phyloP scores from a whole-genome alignment of 1,140 invertebrate species.

The Drosophila nigrodunni region DNA sequence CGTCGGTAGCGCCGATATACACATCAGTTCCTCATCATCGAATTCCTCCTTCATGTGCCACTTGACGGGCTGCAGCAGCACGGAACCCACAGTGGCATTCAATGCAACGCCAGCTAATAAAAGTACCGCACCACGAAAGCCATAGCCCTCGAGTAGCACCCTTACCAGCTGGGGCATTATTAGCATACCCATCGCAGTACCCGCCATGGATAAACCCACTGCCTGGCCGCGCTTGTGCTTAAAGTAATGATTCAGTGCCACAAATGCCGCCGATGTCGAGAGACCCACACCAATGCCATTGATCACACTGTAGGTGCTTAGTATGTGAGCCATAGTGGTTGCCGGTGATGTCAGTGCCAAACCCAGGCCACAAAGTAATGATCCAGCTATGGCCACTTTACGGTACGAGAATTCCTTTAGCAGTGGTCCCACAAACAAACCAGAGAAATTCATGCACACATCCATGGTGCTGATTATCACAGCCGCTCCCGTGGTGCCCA shows the following conservation, averaged over 20 bases:
- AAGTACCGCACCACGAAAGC: conserved; percentile 88
- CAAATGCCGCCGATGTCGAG: conserved; percentile 89
- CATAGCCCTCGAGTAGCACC: conserved; percentile 87
- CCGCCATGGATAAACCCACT: conserved; percentile 90
- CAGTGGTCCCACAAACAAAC: conserved; percentile 90
- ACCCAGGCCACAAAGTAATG: conserved; percentile 87
- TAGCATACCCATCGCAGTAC: conserved; percentile 90
- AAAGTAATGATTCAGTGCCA: conserved; percentile 91
- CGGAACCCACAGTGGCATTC: conserved; percentile 88
- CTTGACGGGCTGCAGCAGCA: conserved; percentile 88
- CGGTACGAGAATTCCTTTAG: conserved; percentile 90
- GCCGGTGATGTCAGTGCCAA: conserved; percentile 89
- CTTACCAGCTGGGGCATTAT: conserved; percentile 90
- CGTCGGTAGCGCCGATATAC: conserved; percentile 79
- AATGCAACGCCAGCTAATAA: conserved; percentile 88
- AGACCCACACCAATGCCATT: conserved; percentile 91
- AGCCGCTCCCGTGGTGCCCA: conserved; percentile 89
- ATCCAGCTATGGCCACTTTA: conserved; percentile 89
- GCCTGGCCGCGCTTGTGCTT: conserved; percentile 90
- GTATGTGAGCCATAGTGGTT: conserved; percentile 89
- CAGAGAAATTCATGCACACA: conserved; percentile 91
- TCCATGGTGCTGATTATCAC: conserved; percentile 90
- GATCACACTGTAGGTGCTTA: conserved; percentile 90
- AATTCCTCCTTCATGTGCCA: conserved; percentile 88
- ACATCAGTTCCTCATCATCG: conserved; percentile 86